Base-by-base conservation (phyloP, 2,888 invertebrate genomes). In the Antheraea yamamai region DNA sequence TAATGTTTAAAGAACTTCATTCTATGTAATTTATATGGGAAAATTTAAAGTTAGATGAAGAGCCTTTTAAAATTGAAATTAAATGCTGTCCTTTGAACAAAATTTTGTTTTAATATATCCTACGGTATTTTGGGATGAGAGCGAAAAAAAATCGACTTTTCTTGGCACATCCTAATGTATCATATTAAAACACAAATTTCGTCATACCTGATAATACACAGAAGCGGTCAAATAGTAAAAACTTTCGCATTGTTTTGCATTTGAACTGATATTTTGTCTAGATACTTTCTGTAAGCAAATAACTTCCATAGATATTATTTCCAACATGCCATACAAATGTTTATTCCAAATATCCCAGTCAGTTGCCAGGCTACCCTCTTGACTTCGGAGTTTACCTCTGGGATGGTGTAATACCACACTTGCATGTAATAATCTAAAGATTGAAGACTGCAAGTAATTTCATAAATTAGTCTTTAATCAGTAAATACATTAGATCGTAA, bases 351-450 rank as follows among this genome's bases (percentile, higher is more conserved):
- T 77, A 10, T 84, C 82, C 93, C 93, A 92, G 77, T 91, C 84
- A 30, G 87, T 80, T 0, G 93, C 94, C 64, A 92, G 78, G 76
- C 92, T 88, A 2, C 91, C 91, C 68, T 88, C 86, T 74, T 91
- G 84, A 35, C 79, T 80, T 64, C 85, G 83, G 16, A 80, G 78
- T 76, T 85, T 86, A 8, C 93, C 93, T 76, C 82, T 78, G 1
- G 95, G 94, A 77, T 95, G 93, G 78, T 95, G 95, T 52, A 95
- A 81, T n/a, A 77, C 74, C 55, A 95, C 84, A 72, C 86, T 82
- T n/a, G 86, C 80, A 77, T 89, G 82, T 35, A 95, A 80, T 52
- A 93, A 80, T 79, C 89, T 89, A 76, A 94, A 95, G 18, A 95
- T 78, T 68, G 87, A 82, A 61, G 82, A 81, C 95, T 95, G 85